Evolutionary conservation across 2,797 vertebrate genomes (phyloP), one percentile per base, ranked within the genome.

Genomic region (Knipowitschia caucasica): DNA sequence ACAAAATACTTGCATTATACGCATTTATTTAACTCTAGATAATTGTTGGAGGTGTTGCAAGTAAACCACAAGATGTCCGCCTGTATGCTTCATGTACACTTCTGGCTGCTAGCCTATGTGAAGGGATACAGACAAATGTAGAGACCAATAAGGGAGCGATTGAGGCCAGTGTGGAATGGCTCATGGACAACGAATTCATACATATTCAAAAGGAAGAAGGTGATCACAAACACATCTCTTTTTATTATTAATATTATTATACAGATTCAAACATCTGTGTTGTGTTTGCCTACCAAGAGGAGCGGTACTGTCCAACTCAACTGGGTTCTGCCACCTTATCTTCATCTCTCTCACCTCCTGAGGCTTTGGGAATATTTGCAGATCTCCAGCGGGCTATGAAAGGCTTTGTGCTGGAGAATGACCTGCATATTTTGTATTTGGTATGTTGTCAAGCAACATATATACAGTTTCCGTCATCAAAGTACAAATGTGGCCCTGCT

Each of bases 331-430:
- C 96, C 55, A 97, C 95, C 39, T 90, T 99, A 50, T 93, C 94
- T 4, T 99, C 97, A 47, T 99, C 94, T 50, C 93, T 99, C 46
- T 95, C 95, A 30, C 97, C 96, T 47, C 80, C 71, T 6, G 96
- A 98, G 75, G 94, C 95, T 17, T 83, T 98, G 56, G 94, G 93
- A 62, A 94, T 99, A 83, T 98, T 99, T 89, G 94, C 95, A 65
- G 97, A 99, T 73, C 91, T 99, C 34, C 97, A 99, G 77, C 91
- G 93, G 78, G 95, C 97, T 50, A 98, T 98, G 96, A 99, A 99
- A 73, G 92, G 94, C 50, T 98, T 99, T 81, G 96, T 99, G 44
- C 83, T 99, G 69, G 97, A 99, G 85, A 99, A 94, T 42, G 95
- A 99, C 77, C 83, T 99, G 56, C 96, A 99, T 79, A 92, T 95